Evolutionary conservation across 2,113 vertebrate species (phyloP), one percentile per base, ranked within the genome.

Genomic region (Piprites chloris): DNA sequence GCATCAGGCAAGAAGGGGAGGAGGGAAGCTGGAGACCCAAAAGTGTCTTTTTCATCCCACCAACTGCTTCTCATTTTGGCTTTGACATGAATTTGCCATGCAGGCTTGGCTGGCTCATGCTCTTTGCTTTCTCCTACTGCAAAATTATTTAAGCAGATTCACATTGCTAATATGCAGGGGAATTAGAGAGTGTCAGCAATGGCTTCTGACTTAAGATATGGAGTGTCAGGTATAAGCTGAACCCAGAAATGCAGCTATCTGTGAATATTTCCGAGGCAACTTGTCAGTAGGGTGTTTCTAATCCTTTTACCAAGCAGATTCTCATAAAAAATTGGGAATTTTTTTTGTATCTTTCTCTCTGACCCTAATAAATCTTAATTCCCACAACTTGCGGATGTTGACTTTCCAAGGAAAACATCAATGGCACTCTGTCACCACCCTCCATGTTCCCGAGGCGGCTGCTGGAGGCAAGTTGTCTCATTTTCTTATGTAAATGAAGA

Each of bases 391-490:
- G 44, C 0, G 37, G 46, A 59, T 84, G 93, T 93, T 92, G 93
- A 85, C 75, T 97, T 95, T 92, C 93, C 85, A 90, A 94, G 84
- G 89, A 95, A 94, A 93, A 92, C 5, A 0, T 91, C 81, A 87
- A 0, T 85, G 94, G 71, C 53, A 27, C 63, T 69, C 69, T 93
- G 85, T 67, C 88, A 78, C 69, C 88, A 80, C 79, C 46, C 53
- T 85, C 82, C 78, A 42, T 12, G 1, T 76, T 91, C 85, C 63
- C 2, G 0, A 71, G 75, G 83, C 26, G 8, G 52, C 46, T 95
- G 93, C 90, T 96, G 68, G 74, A 92, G 81, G 95, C 93, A 94
- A 67, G 86, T 74, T 80, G 30, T 95, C 91, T 97, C 86, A 89
- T 94, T 97, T 97, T 89, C 61, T 71, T 91, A 67, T 85, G 71